A percentile compares a stretch with the other conserved stretches of the same genome.
Evolutionary conservation across 2,888 invertebrate genomes (phyloP).

Genomic region (Corythucha ciliata): DNA sequence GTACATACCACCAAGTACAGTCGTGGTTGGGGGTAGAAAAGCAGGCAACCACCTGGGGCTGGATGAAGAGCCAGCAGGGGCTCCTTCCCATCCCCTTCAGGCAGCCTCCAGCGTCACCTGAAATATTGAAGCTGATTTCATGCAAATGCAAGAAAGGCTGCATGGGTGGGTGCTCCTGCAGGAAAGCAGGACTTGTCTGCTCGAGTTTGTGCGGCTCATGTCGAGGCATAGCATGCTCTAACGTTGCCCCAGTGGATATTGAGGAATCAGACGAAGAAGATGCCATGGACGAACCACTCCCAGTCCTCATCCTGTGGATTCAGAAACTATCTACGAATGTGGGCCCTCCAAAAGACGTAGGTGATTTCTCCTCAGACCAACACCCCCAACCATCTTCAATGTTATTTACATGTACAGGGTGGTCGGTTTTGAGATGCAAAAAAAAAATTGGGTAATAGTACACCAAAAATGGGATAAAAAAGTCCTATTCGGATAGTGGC

Average conservation of each 20-base stretch:
- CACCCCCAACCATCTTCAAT: too few species aligned
- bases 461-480: too few species aligned
- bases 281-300: not conserved
- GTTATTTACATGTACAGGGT: too few species aligned
- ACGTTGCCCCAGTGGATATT: not conserved
- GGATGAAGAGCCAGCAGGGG: not conserved
- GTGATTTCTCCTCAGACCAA: too few species aligned
- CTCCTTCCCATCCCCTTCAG: slow-evolving; percentile 3
- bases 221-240: not conserved
- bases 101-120: slow-evolving; percentile 6
- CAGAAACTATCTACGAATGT: not conserved
- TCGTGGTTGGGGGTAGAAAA: slow-evolving; percentile 5
- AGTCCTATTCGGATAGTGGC: too few species aligned
- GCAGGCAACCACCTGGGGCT: slow-evolving; percentile 2
- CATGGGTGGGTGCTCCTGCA: slow-evolving; percentile 10
- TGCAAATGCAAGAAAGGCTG: slow-evolving; percentile 6
- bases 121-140: not conserved
- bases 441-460: too few species aligned
- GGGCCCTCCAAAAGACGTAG: too few species aligned
- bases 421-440: too few species aligned
- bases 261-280: slow-evolving; percentile 10
- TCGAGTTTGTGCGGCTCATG: slow-evolving; percentile 4
- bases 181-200: not conserved
- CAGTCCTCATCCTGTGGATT: slow-evolving; percentile 5
- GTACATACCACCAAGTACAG: slow-evolving; percentile 3